Base-by-base conservation (phyloP, 2,888 invertebrate species). In the Gymnocheta viridis region DNA sequence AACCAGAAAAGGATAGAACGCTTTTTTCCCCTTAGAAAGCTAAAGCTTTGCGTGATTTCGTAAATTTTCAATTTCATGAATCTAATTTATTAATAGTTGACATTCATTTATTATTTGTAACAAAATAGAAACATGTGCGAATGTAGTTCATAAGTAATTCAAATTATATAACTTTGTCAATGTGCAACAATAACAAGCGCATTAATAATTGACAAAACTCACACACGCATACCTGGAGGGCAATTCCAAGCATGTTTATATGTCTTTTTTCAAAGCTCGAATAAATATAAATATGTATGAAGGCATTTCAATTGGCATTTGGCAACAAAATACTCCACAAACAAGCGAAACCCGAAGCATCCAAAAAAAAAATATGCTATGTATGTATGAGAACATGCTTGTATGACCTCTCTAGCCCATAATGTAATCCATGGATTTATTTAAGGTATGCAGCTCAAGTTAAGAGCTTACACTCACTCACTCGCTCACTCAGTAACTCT, bases 241-340 rank as follows among this genome's bases (percentile, higher is more conserved):
- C 32, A 47, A 47, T 35, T 58, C 0, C 32, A n/a, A n/a, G 22
- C 10, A 32, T 72, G 29, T 32, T n/a, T 47, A 9, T 35, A 22
- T 22, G 10, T 17, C 27, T 51, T 17, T 54, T 27, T 19, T n/a
- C n/a, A n/a, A 14, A 5, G 5, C 7, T 2, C 47, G n/a, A 7
- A 41, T 27, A 54, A 69, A 38, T 54, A 32, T 49, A 32, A 22
- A 47, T 67, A 38, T 54, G 35, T 24, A 54, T 27, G 14, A 47
- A 60, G 35, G n/a, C 24, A 38, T 60, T 73, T 62, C 73, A 49
- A 73, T 73, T 62, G 49, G 38, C 73, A 73, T 73, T 47, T 38
- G n/a, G 9, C 70, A 41, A 29, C 38, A 27, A 62, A 51, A n/a
- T 41, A 49, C 17, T 17, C 10, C 17, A 49, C 14, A 69, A 69